These are phyloP conservation scores for Coracias cyanogaster DNA, from an alignment of 2,797 vertebrate genomes.

Conservation along the genomic window DNA sequence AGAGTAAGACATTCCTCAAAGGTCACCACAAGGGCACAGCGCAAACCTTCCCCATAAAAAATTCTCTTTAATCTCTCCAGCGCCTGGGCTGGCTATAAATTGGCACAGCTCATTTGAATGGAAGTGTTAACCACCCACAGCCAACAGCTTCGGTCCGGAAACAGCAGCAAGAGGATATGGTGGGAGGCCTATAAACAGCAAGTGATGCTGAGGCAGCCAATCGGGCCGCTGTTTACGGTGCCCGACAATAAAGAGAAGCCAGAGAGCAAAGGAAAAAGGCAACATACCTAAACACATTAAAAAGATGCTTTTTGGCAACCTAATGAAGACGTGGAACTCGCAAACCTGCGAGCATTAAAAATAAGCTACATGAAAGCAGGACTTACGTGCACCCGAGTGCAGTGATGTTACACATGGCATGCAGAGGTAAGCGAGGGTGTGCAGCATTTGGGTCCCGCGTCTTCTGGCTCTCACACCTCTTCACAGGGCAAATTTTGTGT, in stretches of 20 bases:
- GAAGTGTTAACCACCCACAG: constrained; percentile 74
- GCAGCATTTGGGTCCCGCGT: not conserved
- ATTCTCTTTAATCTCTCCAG: constrained; percentile 73
- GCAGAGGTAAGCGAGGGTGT: constrained; percentile 15
- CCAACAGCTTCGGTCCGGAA: constrained; percentile 72
- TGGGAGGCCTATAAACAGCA: constrained; percentile 70
- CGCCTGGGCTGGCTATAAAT: constrained; percentile 52
- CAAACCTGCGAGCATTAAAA: constrained; percentile 7
- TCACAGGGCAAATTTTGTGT: not conserved
- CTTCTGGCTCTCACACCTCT: not conserved
- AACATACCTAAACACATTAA: constrained; percentile 28
- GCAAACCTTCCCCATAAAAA: constrained; percentile 47
- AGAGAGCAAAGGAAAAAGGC: constrained; percentile 12
- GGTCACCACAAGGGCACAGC: constrained; percentile 70
- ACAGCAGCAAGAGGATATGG: constrained; percentile 70
- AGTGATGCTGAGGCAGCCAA: constrained; percentile 47
- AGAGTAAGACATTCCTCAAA: constrained; percentile 57
- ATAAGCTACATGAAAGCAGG: constrained; percentile 22
- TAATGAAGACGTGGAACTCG: not conserved
- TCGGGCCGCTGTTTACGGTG: constrained; percentile 46
- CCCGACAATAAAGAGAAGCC: constrained; percentile 46
- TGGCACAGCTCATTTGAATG: constrained; percentile 70
- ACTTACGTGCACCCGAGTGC: not conserved
- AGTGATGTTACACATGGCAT: not conserved
- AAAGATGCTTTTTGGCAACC: not conserved